Base-by-base conservation (phyloP, 2,888 invertebrate genomes). In the Pyrgus malvae region DNA sequence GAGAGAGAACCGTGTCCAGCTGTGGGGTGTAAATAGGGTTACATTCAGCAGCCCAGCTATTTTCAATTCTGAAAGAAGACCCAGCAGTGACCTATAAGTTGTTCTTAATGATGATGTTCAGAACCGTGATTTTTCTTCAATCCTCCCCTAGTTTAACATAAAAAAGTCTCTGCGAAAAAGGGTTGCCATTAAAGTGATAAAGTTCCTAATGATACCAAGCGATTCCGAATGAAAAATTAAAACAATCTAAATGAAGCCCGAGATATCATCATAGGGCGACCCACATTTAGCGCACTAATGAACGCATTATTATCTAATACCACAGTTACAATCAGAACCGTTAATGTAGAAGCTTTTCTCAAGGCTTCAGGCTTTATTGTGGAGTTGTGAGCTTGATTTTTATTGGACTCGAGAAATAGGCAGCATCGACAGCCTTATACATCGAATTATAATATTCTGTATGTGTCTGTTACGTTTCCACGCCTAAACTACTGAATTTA, bases 211-310 rank as follows among this genome's bases (percentile, higher is more conserved):
- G 38, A 40, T 12, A 19, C 38, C 40, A 31, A 50, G 33, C 33
- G 33, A 50, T 35, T 25, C 31, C 19, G 16, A 37, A 44, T 51
- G 19, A 51, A 51, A 44, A 25, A 37, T 42, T 42, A 42, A 44
- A 44, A 37, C 51, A 51, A 35, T 51, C 23, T 44, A 17, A 51
- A 44, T 44, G 51, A 44, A 50, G 48, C 60, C 60, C 65, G 62
- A 66, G 62, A 69, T 70, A 64, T 56, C 73, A 77, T 79, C 76
- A 80, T 79, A 79, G 74, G 64, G 53, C 55, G 66, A 56, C 65
- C 66, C 60, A 69, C 58, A 65, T 67, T 45, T 53, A 61, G 64
- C 71, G 67, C 68, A 70, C 64, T 56, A 66, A 55, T 71, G 70
- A 68, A 65, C 74, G 68, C 66, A 67, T 70, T 69, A 67, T 55